A percentile compares a stretch with the other conserved stretches of the same genome.
Conservation (phyloP, 2,888 invertebrate genomes). For the Crepidodera aurea region DNA sequence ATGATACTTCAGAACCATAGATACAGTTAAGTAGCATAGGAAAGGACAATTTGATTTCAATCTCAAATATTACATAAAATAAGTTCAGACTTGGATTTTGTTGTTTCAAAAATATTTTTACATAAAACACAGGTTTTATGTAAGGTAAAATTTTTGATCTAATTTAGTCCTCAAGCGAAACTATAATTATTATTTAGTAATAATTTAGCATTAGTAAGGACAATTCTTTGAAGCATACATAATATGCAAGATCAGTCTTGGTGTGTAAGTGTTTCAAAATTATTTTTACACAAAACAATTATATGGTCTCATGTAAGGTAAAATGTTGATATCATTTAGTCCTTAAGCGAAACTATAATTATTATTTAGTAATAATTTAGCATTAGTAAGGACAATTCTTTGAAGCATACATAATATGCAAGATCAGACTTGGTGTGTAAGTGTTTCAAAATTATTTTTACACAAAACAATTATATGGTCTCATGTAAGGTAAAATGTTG, state of each 20-base stretch:
- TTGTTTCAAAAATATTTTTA: conserved; percentile 24
- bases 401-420: conserved; percentile 7
- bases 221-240: conserved; percentile 13
- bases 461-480: not conserved
- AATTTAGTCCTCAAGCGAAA: conserved; percentile 57
- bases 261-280: conserved; percentile 19
- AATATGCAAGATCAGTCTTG: not conserved
- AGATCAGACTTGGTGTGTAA: not conserved
- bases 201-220: conserved; percentile 28
- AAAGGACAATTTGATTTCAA: conserved; percentile 33
- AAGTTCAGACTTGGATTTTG: not conserved
- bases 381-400: conserved; percentile 56
- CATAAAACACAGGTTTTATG: conserved; percentile 2
- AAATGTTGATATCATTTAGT: conserved; percentile 28
- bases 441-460: conserved; percentile 30
- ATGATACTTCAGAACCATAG: conserved; percentile 39
- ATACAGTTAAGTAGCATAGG: conserved; percentile 38
- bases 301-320: conserved; percentile 18
- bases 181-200: conserved; percentile 43
- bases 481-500: conserved; percentile 29
- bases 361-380: conserved; percentile 44
- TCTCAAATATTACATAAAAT: not conserved
- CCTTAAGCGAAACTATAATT: conserved; percentile 52
- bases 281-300: conserved; percentile 16
- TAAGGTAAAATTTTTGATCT: conserved; percentile 32